These are phyloP conservation scores for Gobionotothen gibberifrons DNA, from an alignment of 2,797 vertebrate genomes.

Conservation along the genomic window DNA sequence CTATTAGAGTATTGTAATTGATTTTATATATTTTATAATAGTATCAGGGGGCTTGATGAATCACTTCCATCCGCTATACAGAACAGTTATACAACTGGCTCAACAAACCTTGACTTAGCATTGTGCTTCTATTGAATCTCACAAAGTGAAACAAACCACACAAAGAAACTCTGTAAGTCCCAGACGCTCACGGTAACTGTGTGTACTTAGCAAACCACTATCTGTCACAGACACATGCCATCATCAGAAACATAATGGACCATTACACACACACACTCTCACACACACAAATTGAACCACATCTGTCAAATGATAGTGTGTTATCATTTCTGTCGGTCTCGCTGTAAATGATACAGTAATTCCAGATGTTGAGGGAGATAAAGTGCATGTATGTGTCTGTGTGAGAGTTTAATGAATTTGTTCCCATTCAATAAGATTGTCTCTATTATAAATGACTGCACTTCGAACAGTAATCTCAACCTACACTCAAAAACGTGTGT, in stretches of 20 bases:
- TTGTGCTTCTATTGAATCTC: not conserved
- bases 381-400: too few relatives aligned
- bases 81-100: not conserved
- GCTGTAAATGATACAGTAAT: too few relatives aligned
- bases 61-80: not conserved
- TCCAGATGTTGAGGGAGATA: too few relatives aligned
- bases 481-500: too few relatives aligned
- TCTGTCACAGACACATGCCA: slow-evolving; percentile 12
- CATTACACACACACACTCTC: not conserved
- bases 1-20: too few relatives aligned
- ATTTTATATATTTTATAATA: too few relatives aligned
- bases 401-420: too few relatives aligned
- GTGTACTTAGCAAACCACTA: slow-evolving; percentile 8
- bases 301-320: too few relatives aligned
- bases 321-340: too few relatives aligned
- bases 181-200: slow-evolving; percentile 4
- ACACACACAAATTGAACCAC: not conserved
- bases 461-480: too few relatives aligned
- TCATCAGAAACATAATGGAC: not conserved
- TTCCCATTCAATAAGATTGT: too few relatives aligned
- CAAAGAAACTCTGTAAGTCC: not conserved
- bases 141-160: not conserved
- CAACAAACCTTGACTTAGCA: not conserved
- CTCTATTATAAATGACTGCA: too few relatives aligned
- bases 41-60: slow-evolving; percentile 1